A percentile compares a stretch with the other conserved stretches of the same genome.
These are phyloP conservation scores for Catonia carolina DNA, from an alignment of 2,888 invertebrate species.

Conservation along the genomic window DNA sequence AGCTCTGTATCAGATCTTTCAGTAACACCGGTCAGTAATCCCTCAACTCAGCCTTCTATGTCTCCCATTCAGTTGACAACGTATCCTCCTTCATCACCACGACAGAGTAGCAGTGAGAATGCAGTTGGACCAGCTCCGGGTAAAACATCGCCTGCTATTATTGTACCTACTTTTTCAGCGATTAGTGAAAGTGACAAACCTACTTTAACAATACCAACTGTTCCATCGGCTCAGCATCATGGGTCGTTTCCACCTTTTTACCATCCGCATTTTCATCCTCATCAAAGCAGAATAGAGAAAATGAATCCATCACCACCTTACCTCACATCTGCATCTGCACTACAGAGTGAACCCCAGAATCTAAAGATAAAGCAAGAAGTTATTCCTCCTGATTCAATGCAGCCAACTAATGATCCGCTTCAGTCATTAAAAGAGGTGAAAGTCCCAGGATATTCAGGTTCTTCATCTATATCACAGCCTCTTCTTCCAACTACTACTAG, in stretches of 20 bases:
- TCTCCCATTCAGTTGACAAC: constrained; percentile 31
- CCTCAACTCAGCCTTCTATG: constrained; percentile 12
- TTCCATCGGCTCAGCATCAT: constrained; percentile 28
- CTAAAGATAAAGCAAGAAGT: constrained; percentile 64
- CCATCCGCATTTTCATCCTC: constrained; percentile 33
- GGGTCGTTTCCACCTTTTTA: constrained; percentile 32
- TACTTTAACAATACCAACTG: constrained; percentile 30
- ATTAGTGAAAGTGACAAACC: constrained; percentile 30
- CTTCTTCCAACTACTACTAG: constrained; percentile 35
- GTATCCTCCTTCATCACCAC: constrained; percentile 26
- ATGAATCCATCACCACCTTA: constrained; percentile 31
- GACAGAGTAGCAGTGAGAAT: constrained; percentile 11
- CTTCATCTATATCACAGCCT: constrained; percentile 38
- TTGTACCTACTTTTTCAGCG: constrained; percentile 33
- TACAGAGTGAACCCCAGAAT: constrained; percentile 60
- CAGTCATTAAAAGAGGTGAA: constrained; percentile 74
- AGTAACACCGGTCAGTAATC: constrained; percentile 16
- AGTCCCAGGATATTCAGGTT: constrained; percentile 60
- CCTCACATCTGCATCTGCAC: constrained; percentile 30
- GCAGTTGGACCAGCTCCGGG: constrained; percentile 9
- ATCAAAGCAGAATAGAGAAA: constrained; percentile 31
- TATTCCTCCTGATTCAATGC: constrained; percentile 36
- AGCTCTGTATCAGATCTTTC: constrained; percentile 15
- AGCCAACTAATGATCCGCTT: constrained; percentile 53
- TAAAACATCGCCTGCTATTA: constrained; percentile 27